Percentiles rank a stretch among this genome's conserved stretches.
Evolutionary conservation across 2,113 vertebrate species (phyloP).

Genomic region (Heteronetta atricapilla): DNA sequence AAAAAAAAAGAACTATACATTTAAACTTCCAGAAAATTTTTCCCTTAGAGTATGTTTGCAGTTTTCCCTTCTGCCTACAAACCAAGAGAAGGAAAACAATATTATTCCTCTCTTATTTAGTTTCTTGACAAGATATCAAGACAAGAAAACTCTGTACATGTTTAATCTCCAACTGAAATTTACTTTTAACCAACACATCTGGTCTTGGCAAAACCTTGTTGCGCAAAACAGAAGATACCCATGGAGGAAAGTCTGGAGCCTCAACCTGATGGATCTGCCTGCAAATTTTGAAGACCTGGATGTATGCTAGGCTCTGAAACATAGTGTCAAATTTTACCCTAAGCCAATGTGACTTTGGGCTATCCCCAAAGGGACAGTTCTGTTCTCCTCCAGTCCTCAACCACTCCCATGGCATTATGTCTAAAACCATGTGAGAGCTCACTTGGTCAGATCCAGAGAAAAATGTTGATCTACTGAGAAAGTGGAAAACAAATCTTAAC

Average conservation of each 20-base stretch:
- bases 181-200: not conserved
- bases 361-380: not conserved
- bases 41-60: not conserved
- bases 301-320: not conserved
- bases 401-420: rapidly evolving
- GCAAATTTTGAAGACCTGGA: not conserved
- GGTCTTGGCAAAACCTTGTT: not conserved
- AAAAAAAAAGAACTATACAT: too few species aligned
- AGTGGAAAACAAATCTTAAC: too few species aligned
- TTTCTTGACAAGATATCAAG: not conserved
- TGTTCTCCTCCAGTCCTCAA: not conserved
- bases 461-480: not conserved
- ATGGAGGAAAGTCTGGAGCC: not conserved
- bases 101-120: not conserved
- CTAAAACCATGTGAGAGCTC: not conserved
- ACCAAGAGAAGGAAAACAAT: too few species aligned
- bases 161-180: not conserved
- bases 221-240: not conserved
- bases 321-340: not conserved
- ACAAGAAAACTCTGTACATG: too few species aligned
- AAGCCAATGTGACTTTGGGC: not conserved
- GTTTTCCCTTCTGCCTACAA: not conserved
- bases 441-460: not conserved
- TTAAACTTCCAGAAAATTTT: not conserved
- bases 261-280: not conserved